A percentile compares a stretch with the other conserved stretches of the same genome.
These are phyloP conservation scores for Parazoanthus swiftii DNA, from an alignment of 92 coral and sea anemone species.

Conservation along the genomic window DNA sequence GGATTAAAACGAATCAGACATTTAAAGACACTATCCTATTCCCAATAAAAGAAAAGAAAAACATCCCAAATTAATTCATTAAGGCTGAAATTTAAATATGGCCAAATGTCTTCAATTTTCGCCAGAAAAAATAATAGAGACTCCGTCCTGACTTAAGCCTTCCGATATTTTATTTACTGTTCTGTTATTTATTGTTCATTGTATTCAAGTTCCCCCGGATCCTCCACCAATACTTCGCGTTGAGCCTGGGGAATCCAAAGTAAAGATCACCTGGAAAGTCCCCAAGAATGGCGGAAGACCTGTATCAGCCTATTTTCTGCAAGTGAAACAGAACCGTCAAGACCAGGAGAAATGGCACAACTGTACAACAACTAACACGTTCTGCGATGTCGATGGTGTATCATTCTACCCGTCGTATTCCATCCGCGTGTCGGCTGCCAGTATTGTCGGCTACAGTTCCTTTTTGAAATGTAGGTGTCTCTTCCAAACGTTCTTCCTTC, in stretches of 20 bases:
- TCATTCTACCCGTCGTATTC: slow-evolving; percentile 38
- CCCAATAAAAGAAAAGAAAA: no score
- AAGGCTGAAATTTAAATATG: no score
- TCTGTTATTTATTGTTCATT: not conserved
- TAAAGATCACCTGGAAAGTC: slow-evolving; percentile 42
- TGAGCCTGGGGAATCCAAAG: slow-evolving; percentile 39
- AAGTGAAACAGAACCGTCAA: slow-evolving; percentile 27
- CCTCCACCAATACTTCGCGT: slow-evolving; percentile 23
- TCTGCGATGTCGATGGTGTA: slow-evolving; percentile 34
- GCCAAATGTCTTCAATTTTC: no score
- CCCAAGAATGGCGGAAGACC: slow-evolving; percentile 38
- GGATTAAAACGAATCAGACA: no score
- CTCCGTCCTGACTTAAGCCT: no score
- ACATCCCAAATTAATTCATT: no score
- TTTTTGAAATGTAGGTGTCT: not conserved
- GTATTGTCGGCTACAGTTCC: slow-evolving; percentile 50
- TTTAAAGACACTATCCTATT: no score
- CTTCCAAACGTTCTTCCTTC: not conserved
- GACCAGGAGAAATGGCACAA: slow-evolving; percentile 25
- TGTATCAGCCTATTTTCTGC: slow-evolving; percentile 32
- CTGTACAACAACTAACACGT: slow-evolving; percentile 28
- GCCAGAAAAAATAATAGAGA: no score
- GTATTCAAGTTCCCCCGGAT: not conserved
- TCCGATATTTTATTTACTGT: no score
- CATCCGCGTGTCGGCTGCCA: slow-evolving; percentile 50